Evolutionary conservation across 2,888 invertebrate species (phyloP).

Genomic region (Lycocerus yunnanus): DNA sequence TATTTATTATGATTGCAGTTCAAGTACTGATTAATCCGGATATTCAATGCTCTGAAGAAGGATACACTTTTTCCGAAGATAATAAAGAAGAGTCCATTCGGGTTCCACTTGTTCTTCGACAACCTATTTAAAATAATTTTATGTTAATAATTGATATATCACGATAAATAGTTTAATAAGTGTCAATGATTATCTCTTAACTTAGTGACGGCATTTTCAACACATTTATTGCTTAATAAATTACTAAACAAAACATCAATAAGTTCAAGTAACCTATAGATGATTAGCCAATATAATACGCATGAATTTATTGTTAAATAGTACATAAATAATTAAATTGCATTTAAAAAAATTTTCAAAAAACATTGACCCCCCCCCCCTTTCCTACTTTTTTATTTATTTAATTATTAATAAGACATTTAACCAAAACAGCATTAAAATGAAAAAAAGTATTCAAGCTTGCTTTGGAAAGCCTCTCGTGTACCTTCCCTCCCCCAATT

Average conservation of each 20-base stretch:
- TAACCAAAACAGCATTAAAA: too few species aligned
- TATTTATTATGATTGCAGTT: too few species aligned
- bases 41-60: constrained; percentile 51
- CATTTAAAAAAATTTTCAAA: too few species aligned
- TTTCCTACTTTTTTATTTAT: too few species aligned
- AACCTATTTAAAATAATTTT: constrained; percentile 60
- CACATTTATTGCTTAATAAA: neutral
- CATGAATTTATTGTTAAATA: neutral
- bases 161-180: neutral
- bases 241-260: neutral
- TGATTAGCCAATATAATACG: neutral
- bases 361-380: too few species aligned
- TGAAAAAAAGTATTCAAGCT: too few species aligned
- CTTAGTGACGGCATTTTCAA: neutral
- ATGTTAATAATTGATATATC: neutral
- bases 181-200: neutral
- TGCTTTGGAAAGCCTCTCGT: too few species aligned
- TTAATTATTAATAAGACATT: too few species aligned
- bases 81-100: constrained; percentile 81
- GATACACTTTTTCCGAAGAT: constrained; percentile 76
- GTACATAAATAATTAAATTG: neutral
- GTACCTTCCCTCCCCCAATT: too few species aligned
- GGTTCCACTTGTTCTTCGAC: constrained; percentile 76
- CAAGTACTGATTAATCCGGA: too few species aligned
- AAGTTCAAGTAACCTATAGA: neutral